Base-by-base conservation (phyloP, 2,113 vertebrate genomes). In the Gobius niger region DNA sequence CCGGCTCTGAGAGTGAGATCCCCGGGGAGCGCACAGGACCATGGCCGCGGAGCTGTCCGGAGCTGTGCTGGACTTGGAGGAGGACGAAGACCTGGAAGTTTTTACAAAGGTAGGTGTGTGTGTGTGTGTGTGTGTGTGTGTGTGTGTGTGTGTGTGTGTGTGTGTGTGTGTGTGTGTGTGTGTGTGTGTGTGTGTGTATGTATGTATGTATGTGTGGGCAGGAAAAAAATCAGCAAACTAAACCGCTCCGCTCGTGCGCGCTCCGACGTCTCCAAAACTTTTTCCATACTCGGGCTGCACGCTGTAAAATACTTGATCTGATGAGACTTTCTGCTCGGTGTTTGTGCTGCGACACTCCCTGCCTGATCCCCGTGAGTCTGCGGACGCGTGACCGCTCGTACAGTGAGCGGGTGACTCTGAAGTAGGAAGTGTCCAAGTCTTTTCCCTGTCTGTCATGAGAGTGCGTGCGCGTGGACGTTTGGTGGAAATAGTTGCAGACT, bases 81-180 rank as follows among this genome's bases (percentile, higher is more conserved):
- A 93, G 62, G 93, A 94, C 83, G 93, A 93, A 1, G 93, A 94
- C 79, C 83, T 94, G 77, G 93, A 94, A 74, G 92, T 94, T 49
- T 94, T 92, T 86, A 92, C 82, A 52, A 92, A 94, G 93, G 93
- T 93, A 88, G 1, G 40, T 10, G 11, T 47, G 24, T 34, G 1
- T 34, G 24, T 34, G 24, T n/a, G 40, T 10, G 11, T 47, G 24
- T 34, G 1, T 34, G 24, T 34, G 24, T n/a, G 40, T 10, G 11
- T 47, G 24, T 34, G 1, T 34, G 24, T 34, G 24, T n/a, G 40
- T 10, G 11, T 47, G 24, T 34, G 1, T 34, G 24, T 34, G 24
- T n/a, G 40, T 10, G 11, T 47, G 24, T 34, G 1, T 34, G 24
- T 34, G 24, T n/a, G 40, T 10, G 11, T 47, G 24, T 34, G 1